A percentile compares a stretch with the other conserved stretches of the same genome.
Evolutionary conservation across 2,797 vertebrate genomes (phyloP).

Genomic region (Tenualosa thibaudeaui): DNA sequence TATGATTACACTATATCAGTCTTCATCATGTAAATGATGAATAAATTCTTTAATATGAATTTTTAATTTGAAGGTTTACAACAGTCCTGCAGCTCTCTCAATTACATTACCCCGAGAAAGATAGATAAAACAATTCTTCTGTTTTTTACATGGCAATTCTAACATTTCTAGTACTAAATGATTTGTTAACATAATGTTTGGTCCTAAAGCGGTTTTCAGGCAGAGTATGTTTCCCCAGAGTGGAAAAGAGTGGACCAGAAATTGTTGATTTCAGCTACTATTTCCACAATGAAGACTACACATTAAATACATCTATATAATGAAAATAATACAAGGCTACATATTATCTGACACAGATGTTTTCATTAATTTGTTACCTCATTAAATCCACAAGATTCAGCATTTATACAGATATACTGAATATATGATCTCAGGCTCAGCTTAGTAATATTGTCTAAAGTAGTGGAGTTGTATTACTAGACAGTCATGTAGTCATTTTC

Average conservation of each 20-base stretch:
- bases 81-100: not conserved
- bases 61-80: not conserved
- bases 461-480: not conserved
- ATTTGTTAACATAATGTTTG: conserved; percentile 48
- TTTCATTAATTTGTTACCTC: conserved; percentile 76
- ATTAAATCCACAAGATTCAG: conserved; percentile 73
- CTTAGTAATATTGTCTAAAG: not conserved
- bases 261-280: conserved; percentile 66
- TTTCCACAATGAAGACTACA: conserved; percentile 74
- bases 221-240: conserved; percentile 37
- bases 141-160: not conserved
- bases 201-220: not conserved
- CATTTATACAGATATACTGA: conserved; percentile 63
- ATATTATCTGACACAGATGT: conserved; percentile 71
- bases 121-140: not conserved
- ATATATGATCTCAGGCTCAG: conserved; percentile 57
- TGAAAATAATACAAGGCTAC: conserved; percentile 71
- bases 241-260: conserved; percentile 41
- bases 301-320: conserved; percentile 59
- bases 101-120: not conserved
- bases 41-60: not conserved
- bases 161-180: conserved; percentile 49
- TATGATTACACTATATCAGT: not conserved
- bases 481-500: not conserved
- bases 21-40: not conserved